Percentiles rank a stretch among this genome's conserved stretches.
Evolutionary conservation across 2,888 invertebrate species (phyloP).

Genomic region (Colostygia pectinataria): DNA sequence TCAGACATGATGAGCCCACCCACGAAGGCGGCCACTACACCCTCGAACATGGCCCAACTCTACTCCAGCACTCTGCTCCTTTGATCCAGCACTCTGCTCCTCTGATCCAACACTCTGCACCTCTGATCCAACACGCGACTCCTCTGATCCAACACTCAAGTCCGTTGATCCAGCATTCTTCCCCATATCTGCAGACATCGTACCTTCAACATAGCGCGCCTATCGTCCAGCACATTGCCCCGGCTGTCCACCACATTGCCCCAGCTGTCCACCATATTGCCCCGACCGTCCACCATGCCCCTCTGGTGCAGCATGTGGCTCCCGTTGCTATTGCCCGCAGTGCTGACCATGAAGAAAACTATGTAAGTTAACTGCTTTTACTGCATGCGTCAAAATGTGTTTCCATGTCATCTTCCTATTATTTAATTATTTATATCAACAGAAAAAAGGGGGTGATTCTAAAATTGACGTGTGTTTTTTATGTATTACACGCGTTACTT

Average conservation of each 20-base stretch:
- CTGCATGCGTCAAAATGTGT: too few relatives aligned
- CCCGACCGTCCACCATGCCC: slow-evolving; percentile 49
- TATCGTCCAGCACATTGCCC: slow-evolving; percentile 47
- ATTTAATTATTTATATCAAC: not conserved
- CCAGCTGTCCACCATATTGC: slow-evolving; percentile 49
- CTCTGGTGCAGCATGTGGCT: slow-evolving; percentile 40
- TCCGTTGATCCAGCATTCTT: slow-evolving; percentile 30
- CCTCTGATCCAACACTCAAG: slow-evolving; percentile 45
- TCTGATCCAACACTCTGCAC: slow-evolving; percentile 23
- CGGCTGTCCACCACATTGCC: slow-evolving; percentile 48
- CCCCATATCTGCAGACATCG: slow-evolving; percentile 32
- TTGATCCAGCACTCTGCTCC: slow-evolving; percentile 14
- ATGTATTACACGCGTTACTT: too few relatives aligned
- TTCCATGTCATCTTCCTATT: too few relatives aligned
- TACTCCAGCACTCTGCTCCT: slow-evolving; percentile 36
- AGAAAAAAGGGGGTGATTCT: too few relatives aligned
- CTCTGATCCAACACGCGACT: slow-evolving; percentile 35
- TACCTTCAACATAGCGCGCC: slow-evolving; percentile 42
- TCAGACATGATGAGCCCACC: slow-evolving; percentile 64
- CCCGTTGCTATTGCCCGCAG: slow-evolving; percentile 45
- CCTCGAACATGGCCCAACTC: slow-evolving; percentile 41
- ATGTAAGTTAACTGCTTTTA: slow-evolving; percentile 47
- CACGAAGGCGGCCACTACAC: slow-evolving; percentile 45
- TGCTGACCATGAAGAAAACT: slow-evolving; percentile 52
- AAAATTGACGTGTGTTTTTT: too few relatives aligned